Conservation (phyloP, 2,888 invertebrate species). For the Amblyteles armatorius region DNA sequence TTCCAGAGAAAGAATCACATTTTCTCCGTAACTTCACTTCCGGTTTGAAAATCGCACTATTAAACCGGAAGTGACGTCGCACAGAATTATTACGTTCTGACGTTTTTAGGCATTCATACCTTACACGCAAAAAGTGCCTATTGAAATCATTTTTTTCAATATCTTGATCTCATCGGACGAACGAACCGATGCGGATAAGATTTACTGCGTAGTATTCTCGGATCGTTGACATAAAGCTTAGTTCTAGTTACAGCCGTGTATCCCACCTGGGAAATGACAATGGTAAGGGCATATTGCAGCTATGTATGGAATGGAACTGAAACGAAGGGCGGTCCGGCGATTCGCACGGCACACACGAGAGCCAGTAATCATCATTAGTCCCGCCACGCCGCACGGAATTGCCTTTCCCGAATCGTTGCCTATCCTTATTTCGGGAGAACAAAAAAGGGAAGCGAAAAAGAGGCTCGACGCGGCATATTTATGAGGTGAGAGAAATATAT, state of each 20-base stretch:
- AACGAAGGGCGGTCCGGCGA: conserved; percentile 13
- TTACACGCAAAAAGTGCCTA: too few relatives aligned
- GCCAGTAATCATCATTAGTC: conserved; percentile 77
- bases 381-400: conserved; percentile 57
- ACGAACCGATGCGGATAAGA: too few relatives aligned
- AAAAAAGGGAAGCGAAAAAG: conserved; percentile 50
- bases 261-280: neutral
- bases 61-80: neutral
- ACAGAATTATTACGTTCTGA: neutral
- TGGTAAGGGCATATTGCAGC: neutral
- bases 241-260: neutral
- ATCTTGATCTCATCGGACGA: too few relatives aligned
- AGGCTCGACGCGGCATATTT: neutral
- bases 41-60: neutral
- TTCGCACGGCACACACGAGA: conserved; percentile 26
- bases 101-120: neutral
- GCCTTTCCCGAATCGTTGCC: conserved; percentile 69
- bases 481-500: conserved; percentile 27
- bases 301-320: neutral
- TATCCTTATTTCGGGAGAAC: conserved; percentile 74
- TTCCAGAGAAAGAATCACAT: neutral
- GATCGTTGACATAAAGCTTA: too few relatives aligned
- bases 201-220: too few relatives aligned
- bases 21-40: neutral
- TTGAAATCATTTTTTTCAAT: too few relatives aligned